Evolutionary conservation across 2,797 vertebrate species (phyloP), one percentile per base, ranked within the genome.

Genomic region (Muscicapa striata): DNA sequence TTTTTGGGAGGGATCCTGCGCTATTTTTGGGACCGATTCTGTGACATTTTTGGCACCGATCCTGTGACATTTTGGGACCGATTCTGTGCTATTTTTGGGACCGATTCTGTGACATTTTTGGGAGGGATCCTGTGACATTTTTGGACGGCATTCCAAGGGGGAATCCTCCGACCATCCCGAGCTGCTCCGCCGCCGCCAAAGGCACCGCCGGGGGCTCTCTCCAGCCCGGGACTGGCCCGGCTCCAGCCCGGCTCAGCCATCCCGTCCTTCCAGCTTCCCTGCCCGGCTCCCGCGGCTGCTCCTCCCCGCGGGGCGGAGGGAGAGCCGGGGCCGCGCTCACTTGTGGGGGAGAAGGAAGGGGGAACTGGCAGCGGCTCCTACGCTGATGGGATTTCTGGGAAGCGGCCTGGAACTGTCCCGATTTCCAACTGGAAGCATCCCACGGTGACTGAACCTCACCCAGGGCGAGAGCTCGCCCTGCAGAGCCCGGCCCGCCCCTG

Each of bases 401-500:
- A 94, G 74, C 23, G 52, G 73, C 66, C 86, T 82, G 95, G 75
- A 74, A 22, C 57, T 27, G 61, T 64, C 93, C 91, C 61, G 45
- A 3, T 87, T 94, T 46, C 92, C 94, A 70, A 14, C 81, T 84
- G 95, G 93, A 46, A 96, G 40, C 93, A 46, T 94, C 95, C 81
- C 84, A 48, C 26, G 2, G 63, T 49, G 87, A 30, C 72, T 45
- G 11, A 85, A 67, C 92, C n/a, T 19, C 80, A 15, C 17, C 8
- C 38, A 45, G 62, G 68, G 69, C 72, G 32, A 36, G 86, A 80
- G 30, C 90, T 87, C 15, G 8, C 72, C 46, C 43, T 9, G 81
- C 87, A 7, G 83, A 75, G 80, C 89, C 13, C 4, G 21, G 13
- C 59, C n/a, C 19, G 16, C 80, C 84, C 6, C 10, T 2, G 51